These are phyloP conservation scores for Athripsodes cinereus DNA, from an alignment of 2,888 invertebrate species.

Conservation along the genomic window DNA sequence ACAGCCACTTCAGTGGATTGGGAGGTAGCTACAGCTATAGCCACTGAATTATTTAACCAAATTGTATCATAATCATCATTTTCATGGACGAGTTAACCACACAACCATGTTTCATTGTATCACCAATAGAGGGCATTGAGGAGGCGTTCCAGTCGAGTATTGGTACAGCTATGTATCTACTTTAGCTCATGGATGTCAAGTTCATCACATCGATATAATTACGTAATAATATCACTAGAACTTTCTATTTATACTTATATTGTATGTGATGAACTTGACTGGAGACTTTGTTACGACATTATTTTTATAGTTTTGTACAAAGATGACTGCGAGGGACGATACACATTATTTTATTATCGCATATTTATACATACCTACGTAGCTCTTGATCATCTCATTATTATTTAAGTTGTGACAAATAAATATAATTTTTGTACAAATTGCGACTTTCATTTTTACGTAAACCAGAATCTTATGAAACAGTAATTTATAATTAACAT, in stretches of 20 bases:
- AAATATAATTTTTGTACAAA: conserved; percentile 11
- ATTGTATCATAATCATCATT: conserved; percentile 5
- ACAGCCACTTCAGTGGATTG: conserved; percentile 21
- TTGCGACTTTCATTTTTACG: background rate
- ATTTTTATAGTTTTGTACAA: background rate
- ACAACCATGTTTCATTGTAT: conserved; percentile 12
- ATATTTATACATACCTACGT: conserved; percentile 10
- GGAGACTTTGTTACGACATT: background rate
- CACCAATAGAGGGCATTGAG: background rate
- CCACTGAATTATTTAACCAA: conserved; percentile 17
- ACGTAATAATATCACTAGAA: background rate
- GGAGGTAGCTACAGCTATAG: conserved; percentile 22
- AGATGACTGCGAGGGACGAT: background rate
- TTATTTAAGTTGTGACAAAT: conserved; percentile 18
- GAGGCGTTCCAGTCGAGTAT: too few relatives aligned
- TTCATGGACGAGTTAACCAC: conserved; percentile 6
- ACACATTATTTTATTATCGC: background rate
- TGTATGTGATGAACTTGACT: too few relatives aligned
- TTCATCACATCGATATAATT: too few relatives aligned
- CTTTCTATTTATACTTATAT: background rate
- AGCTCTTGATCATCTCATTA: conserved; percentile 22
- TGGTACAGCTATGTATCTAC: background rate
- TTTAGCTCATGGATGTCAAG: background rate
- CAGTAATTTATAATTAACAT: too few relatives aligned
- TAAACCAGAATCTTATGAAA: too few relatives aligned